Percentiles rank a stretch among this genome's conserved stretches.
Conservation (phyloP, 2,797 vertebrate species). For the Macrochelys suwanniensis region DNA sequence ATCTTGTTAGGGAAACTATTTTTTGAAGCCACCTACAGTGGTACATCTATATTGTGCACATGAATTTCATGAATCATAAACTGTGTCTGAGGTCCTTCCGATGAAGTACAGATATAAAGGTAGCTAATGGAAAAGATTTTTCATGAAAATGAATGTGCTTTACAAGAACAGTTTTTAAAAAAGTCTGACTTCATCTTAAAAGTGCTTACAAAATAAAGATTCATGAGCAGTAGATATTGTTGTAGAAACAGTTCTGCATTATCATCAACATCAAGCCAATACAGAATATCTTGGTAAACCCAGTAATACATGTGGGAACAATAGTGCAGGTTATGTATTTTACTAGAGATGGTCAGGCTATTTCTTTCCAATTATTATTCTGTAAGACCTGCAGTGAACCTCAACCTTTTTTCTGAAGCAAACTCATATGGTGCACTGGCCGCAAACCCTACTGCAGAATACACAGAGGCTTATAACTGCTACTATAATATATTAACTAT, state of each 20-base stretch:
- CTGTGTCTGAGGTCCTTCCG: slow-evolving; percentile 24
- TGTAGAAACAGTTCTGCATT: slow-evolving; percentile 37
- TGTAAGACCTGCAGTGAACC: not conserved
- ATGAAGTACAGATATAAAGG: slow-evolving; percentile 49
- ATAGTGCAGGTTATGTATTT: not conserved
- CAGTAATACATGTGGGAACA: not conserved
- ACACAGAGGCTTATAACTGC: not conserved
- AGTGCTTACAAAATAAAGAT: slow-evolving; percentile 46
- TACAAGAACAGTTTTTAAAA: not conserved
- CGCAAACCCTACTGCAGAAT: not conserved
- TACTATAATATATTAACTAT: not conserved
- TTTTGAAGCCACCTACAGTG: slow-evolving; percentile 14
- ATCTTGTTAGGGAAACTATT: slow-evolving; percentile 30
- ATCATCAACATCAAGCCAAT: slow-evolving; percentile 23
- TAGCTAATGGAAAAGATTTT: slow-evolving; percentile 36
- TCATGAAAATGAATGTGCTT: slow-evolving; percentile 19
- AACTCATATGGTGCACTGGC: not conserved
- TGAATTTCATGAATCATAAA: slow-evolving; percentile 55
- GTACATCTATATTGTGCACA: not conserved
- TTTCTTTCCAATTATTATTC: slow-evolving; percentile 2
- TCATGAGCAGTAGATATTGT: slow-evolving; percentile 46
- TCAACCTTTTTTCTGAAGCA: slow-evolving; percentile 3
- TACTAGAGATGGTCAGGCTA: not conserved
- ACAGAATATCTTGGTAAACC: not conserved
- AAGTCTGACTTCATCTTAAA: slow-evolving; percentile 27